phyloP scores from a whole-genome alignment of 2,113 vertebrate species.

The Machaerirhynchus nigripectus region DNA sequence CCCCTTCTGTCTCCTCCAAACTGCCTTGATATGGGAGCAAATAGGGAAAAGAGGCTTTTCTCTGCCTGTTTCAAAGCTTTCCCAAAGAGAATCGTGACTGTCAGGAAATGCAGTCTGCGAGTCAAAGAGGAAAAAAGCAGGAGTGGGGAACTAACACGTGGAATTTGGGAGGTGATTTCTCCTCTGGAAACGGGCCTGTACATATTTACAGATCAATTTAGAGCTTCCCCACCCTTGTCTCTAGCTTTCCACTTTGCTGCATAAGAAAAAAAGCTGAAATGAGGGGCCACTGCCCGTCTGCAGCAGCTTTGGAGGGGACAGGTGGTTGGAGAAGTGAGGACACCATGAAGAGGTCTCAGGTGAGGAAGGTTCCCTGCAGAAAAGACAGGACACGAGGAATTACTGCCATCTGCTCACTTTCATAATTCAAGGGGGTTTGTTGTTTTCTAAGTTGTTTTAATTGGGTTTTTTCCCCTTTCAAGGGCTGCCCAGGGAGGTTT shows the following conservation, averaged over 20 bases:
- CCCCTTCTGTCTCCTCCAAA: neutral
- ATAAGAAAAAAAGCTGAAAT: fast-evolving
- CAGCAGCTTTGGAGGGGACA: neutral
- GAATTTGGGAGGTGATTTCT: neutral
- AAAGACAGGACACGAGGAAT: neutral
- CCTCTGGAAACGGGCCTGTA: fast-evolving
- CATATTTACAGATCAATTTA: fast-evolving
- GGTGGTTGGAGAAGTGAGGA: neutral
- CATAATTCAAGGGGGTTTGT: fast-evolving
- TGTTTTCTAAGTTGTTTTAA: neutral
- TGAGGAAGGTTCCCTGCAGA: neutral
- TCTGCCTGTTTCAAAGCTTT: neutral
- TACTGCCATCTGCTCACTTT: neutral
- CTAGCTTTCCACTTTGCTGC: neutral
- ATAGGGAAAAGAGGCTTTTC: neutral
- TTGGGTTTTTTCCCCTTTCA: fast-evolving
- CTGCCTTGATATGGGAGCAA: neutral
- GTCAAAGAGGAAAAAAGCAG: neutral
- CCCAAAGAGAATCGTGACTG: neutral
- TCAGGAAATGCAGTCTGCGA: fast-evolving
- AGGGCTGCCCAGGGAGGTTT: neutral
- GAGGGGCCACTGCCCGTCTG: neutral
- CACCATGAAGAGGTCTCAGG: fast-evolving
- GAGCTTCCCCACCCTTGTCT: neutral
- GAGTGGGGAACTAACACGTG: fast-evolving